Base-by-base conservation (phyloP, 2,113 vertebrate genomes). In the Saccopteryx leptura region DNA sequence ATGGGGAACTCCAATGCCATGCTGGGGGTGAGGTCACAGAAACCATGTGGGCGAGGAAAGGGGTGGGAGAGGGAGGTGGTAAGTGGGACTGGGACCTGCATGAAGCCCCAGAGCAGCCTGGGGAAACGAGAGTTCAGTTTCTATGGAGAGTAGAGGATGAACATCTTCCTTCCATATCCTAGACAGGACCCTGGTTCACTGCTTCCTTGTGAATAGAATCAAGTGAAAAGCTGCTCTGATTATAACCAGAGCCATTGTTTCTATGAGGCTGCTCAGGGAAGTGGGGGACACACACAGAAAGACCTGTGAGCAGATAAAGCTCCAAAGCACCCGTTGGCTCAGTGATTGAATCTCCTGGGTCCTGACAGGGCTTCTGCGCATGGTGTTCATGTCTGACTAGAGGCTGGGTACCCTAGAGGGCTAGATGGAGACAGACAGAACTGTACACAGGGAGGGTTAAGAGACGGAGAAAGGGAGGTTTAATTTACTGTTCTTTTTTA, bases 341-440 rank as follows among this genome's bases (percentile, higher is more conserved):
- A 1, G 19, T 1, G 7, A 13, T 8, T 0, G 68, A 23, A 3
- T 58, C 0, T 0, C 24, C 76, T 14, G 1, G 10, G 48, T n/a
- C n/a, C 21, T 19, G 7, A 6, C 4, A 2, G 48, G 56, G 50
- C 26, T 65, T 75, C 28, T 61, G 3, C 26, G 58, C 68, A 2
- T 4, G 12, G 11, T 48, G 60, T 58, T 66, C 50, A 11, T 5
- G 8, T 4, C 2, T 65, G 68, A 33, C 14, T 28, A 8, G 15
- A 46, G 84, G 17, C 33, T 33, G 11, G 92, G 28, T 50, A 56
- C 2, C 19, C 48, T 39, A 10, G 66, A 46, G 84, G 46, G 56
- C 75, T 23, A 5, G 7, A 13, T 11, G 19, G 48, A 65, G 28
- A 50, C 50, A 46, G 46, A n/a, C 19, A 26, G 82, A 81, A 66